Evolutionary conservation across 2,888 invertebrate genomes (phyloP), one percentile per base, ranked within the genome.

Genomic region (Stenichneumon culpator): DNA sequence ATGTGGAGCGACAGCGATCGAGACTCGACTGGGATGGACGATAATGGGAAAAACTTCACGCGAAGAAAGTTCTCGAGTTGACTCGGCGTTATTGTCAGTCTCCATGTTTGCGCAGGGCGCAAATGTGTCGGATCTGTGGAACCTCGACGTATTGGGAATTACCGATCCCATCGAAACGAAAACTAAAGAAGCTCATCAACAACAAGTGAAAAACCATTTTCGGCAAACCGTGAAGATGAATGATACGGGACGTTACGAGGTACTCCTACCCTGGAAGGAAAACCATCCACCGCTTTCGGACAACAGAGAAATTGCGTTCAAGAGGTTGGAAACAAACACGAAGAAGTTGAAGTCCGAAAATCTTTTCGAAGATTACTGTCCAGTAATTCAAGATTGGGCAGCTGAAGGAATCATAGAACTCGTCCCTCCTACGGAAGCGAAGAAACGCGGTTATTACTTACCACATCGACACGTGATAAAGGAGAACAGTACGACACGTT

Each of bases 191-290:
- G 85, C 86, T 57, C 82, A 75, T 5, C 88, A 89, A 47, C 39
- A 80, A 52, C 86, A 82, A 7, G 88, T 90, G 0, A 88, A 83
- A 79, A 74, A 90, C 4, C 77, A 88, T 67, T 93, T 92, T 86
- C 22, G 85, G 14, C 83, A 90, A 36, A 93, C 91, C 0, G 89
- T 92, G 5, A 25, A 60, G 36, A 14, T 70, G 14, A 57, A 70
- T 22, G 16, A 70, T 7, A 87, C 90, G 16, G 89, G 90, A 5
- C 86, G 92, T 1, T 93, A 92, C 84, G 90, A 90, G 75, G 90
- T 93, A 1, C 60, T 79, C 28, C 83, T 93, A 14, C 92, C 93
- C 9, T 92, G 92, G 91, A 86, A 89, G 22, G 89, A 90, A 19
- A 89, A 88, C 68, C 92, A 92, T 82, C 90, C 91, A 0, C 89